Evolutionary conservation across 2,797 vertebrate species (phyloP).

Genomic region (Sebastes taczanowskii): DNA sequence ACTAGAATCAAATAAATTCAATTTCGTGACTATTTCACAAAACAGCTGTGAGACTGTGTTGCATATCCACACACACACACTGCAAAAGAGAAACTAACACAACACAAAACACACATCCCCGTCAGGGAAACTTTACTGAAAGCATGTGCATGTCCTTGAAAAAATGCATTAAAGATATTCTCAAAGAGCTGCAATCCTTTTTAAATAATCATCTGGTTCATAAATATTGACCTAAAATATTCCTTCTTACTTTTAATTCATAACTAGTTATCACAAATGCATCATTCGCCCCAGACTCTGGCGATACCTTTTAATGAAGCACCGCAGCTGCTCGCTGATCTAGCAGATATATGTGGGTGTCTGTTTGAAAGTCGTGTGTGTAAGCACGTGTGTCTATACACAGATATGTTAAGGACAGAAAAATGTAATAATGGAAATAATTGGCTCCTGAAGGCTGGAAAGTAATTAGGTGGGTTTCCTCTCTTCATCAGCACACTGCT

Average conservation of each 20-base stretch:
- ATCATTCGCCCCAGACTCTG: constrained; percentile 43
- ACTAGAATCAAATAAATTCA: too few species aligned
- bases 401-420: constrained; percentile 53
- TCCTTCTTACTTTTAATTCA: constrained; percentile 24
- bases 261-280: constrained; percentile 34
- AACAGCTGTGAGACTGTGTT: too few species aligned
- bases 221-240: constrained; percentile 30
- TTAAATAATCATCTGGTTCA: constrained; percentile 27
- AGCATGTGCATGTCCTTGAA: neutral
- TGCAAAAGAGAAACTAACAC: neutral
- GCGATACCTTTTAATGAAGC: constrained; percentile 48
- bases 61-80: neutral
- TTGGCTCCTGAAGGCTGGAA: constrained; percentile 57
- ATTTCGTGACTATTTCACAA: too few species aligned
- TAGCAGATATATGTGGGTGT: constrained; percentile 43
- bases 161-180: neutral
- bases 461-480: constrained; percentile 60
- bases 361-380: constrained; percentile 2
- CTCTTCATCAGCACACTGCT: constrained; percentile 52
- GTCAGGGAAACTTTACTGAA: neutral
- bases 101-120: neutral
- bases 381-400: constrained; percentile 2
- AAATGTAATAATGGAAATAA: constrained; percentile 52
- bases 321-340: constrained; percentile 56
- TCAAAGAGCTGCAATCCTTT: neutral